Evolutionary conservation across 2,797 vertebrate species (phyloP).

Genomic region (Betta splendens): DNA sequence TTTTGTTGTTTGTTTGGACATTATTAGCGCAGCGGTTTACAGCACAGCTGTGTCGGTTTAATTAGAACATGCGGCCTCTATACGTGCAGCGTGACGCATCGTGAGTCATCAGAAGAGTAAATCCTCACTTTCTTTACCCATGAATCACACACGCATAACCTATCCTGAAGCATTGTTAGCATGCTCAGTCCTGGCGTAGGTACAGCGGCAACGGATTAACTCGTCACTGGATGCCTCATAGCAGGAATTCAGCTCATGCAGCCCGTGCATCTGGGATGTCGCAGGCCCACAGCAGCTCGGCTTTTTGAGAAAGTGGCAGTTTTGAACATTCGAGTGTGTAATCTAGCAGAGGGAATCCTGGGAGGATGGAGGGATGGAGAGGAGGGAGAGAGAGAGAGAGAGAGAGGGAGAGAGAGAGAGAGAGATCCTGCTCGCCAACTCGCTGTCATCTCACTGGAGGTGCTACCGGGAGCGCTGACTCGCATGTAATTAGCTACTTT

Average conservation of each 20-base stretch:
- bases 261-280: constrained; percentile 25
- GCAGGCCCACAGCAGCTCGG: constrained; percentile 34
- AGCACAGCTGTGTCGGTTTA: constrained; percentile 12
- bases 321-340: constrained; percentile 62
- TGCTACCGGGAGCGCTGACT: constrained; percentile 73
- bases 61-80: constrained; percentile 25
- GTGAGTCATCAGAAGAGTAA: constrained; percentile 70
- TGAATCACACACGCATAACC: constrained; percentile 61
- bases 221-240: constrained; percentile 58
- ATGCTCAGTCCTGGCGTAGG: constrained; percentile 54
- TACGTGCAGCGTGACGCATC: constrained; percentile 63
- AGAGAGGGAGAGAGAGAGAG: constrained; percentile 45
- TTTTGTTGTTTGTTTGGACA: constrained; percentile 18
- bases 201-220: constrained; percentile 65
- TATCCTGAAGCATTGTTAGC: constrained; percentile 54
- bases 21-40: not conserved
- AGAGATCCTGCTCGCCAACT: constrained; percentile 73
- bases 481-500: constrained; percentile 67
- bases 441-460: constrained; percentile 77
- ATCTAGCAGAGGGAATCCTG: constrained; percentile 76
- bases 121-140: constrained; percentile 64
- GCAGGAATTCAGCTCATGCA: constrained; percentile 40
- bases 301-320: constrained; percentile 54
- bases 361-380: constrained; percentile 64
- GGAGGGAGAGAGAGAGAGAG: constrained; percentile 46